phyloP scores from a whole-genome alignment of 2,113 vertebrate species.

The Tetrax tetrax region DNA sequence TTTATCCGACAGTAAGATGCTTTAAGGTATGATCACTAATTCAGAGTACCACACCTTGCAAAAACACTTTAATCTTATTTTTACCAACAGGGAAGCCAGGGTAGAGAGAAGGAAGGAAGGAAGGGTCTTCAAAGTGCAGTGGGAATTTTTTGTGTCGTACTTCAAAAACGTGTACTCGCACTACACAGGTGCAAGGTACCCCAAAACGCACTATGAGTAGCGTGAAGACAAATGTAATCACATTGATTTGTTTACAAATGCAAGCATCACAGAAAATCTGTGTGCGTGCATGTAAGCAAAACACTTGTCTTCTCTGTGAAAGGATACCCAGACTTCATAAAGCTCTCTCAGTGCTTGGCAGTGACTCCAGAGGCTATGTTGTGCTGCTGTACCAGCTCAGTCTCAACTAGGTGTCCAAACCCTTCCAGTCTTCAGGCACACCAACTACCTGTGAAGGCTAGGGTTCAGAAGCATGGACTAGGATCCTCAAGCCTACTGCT shows the following conservation, averaged over 20 bases:
- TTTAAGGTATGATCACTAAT: not conserved
- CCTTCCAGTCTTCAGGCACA: not conserved
- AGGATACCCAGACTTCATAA: no score
- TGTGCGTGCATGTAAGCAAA: not conserved
- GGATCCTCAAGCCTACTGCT: not conserved
- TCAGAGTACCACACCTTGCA: not conserved
- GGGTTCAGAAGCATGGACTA: not conserved
- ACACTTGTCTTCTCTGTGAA: not conserved
- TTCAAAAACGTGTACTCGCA: not conserved
- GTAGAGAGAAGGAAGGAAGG: not conserved
- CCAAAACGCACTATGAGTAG: not conserved
- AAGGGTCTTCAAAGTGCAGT: not conserved
- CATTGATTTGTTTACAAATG: not conserved
- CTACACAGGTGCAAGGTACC: not conserved
- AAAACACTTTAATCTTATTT: not conserved
- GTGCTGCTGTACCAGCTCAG: rapidly evolving
- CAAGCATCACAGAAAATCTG: not conserved
- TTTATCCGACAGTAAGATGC: not conserved
- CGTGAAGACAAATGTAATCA: not conserved
- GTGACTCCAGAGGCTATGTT: not conserved
- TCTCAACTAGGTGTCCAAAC: not conserved
- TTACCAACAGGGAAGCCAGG: not conserved
- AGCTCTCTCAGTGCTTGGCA: not conserved
- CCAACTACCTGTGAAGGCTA: not conserved
- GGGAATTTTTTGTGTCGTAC: not conserved